Base-by-base conservation (phyloP, 1,140 invertebrate species). In the Procambarus clarkii region DNA sequence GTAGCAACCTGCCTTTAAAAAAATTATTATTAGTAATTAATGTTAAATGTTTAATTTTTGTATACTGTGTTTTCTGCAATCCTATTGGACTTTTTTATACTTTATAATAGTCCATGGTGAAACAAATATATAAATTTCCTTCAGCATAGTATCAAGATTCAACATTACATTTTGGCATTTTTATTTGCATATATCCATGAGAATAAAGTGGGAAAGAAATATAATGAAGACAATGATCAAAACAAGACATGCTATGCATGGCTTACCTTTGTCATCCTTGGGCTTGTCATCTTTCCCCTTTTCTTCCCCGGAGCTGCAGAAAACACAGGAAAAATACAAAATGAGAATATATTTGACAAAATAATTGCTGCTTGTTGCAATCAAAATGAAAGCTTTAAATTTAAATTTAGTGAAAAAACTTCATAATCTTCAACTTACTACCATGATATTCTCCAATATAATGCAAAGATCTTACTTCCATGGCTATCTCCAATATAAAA, bases 241-340 rank as follows among this genome's bases (percentile, higher is more conserved):
- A 34, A 34, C 34, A 34, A 58, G 7, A 58, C 54, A 58, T 58
- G 8, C 50, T 21, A 64, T 18, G 18, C 13, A 21, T 48, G 18
- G 34, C 85, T 89, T 82, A 91, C 89, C 89, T 50, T 79, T 84
- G 74, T 85, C 82, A 85, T 85, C 82, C 44, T 91, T 91, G 44
- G 69, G 48, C 50, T 91, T 91, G 89, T 91, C 89, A 48, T 86
- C 89, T 77, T 91, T 91, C n/a, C 89, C 82, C 78, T 91, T 91
- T 13, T 91, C 89, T 13, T 91, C 89, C 18, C 87, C 87, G 8
- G 82, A 71, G 76, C 82, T 85, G 76, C 48, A 60, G 83, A 86
- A 50, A 60, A 88, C 54, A 86, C 21, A 58, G 78, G 50, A 88
- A 60, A 48, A 46, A 18, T 48, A 44, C 45, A 71, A 69, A 44